Evolutionary conservation across 2,888 invertebrate species (phyloP), one percentile per base, ranked within the genome.

Genomic region (Scaptomyza cyrtandrae): DNA sequence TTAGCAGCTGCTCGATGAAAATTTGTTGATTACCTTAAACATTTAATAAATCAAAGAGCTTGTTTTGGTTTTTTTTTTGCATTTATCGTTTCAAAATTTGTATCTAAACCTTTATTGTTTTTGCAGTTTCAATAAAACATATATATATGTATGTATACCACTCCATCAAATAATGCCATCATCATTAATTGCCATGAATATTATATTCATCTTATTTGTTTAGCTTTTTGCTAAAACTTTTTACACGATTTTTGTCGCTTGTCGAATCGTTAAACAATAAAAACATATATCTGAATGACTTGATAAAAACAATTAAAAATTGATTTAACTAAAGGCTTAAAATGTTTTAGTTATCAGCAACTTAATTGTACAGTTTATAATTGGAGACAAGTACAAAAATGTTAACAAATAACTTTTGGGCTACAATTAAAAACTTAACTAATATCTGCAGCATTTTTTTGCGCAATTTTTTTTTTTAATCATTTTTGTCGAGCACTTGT

Each of bases 51-150:
- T 16, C 9, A 35, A 46, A 48, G 14, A 14, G 6, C 4, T 43
- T 41, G 11, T 1, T 49, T 49, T 19, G 33, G 33, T 48, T 67
- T 67, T 63, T 63, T 45, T 67, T 75, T 78, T 86, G 80, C 80
- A 90, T 89, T 87, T 88, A 90, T 89, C 87, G 89, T 90, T 91
- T 91, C 90, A 91, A 91, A 91, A 91, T 91, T 91, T 91, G 91
- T 91, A 91, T 91, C 91, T 91, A 91, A 91, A 91, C 91, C 90
- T 91, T 91, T 91, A 91, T 91, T 91, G 90, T 90, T 87, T 39
- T 86, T 89, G 79, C 87, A 90, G 87, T 88, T 89, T 83, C 75
- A 74, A 73, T 85, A 88, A 86, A 87, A 81, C 74, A 84, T 70
- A 80, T 45, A 31, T 33, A 31, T 33, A 50, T 50, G 19, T 49